phyloP scores from a whole-genome alignment of 1,140 invertebrate species.

The Helicoverpa zea region DNA sequence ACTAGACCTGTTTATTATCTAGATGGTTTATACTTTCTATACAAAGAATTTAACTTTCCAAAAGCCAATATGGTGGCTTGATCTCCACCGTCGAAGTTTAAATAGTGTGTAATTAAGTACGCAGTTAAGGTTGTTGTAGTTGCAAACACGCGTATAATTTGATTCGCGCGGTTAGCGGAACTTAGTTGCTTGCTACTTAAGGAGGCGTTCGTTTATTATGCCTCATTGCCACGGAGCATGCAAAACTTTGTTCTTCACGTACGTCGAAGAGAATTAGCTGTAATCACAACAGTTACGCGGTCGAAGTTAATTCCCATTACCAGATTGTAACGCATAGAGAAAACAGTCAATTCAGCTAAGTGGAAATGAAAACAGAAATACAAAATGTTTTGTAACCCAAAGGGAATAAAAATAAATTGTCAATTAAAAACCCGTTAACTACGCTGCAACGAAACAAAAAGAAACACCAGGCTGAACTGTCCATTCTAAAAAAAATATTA shows the following conservation, averaged over 20 bases:
- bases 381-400: not conserved
- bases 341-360: not conserved
- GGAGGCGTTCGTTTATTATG: not conserved
- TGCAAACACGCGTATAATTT: slow-evolving; percentile 26
- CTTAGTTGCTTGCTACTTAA: slow-evolving; percentile 13
- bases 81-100: slow-evolving; percentile 14
- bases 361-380: not conserved
- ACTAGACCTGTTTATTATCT: too few relatives aligned
- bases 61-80: slow-evolving; percentile 5
- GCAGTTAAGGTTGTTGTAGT: slow-evolving; percentile 20
- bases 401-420: not conserved
- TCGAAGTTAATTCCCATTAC: not conserved
- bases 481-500: slow-evolving; percentile 14
- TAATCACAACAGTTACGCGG: not conserved
- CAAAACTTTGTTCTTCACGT: not conserved
- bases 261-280: not conserved
- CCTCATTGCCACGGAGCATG: not conserved
- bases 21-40: too few relatives aligned
- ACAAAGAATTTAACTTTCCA: too few relatives aligned
- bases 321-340: not conserved
- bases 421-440: slow-evolving; percentile 30
- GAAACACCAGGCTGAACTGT: not conserved
- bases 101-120: slow-evolving; percentile 38
- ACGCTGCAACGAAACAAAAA: slow-evolving; percentile 14
- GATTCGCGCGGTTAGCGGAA: slow-evolving; percentile 3